Percentiles rank a stretch among this genome's conserved stretches.
Evolutionary conservation across 2,113 vertebrate species (phyloP).

Genomic region (Lota lota): DNA sequence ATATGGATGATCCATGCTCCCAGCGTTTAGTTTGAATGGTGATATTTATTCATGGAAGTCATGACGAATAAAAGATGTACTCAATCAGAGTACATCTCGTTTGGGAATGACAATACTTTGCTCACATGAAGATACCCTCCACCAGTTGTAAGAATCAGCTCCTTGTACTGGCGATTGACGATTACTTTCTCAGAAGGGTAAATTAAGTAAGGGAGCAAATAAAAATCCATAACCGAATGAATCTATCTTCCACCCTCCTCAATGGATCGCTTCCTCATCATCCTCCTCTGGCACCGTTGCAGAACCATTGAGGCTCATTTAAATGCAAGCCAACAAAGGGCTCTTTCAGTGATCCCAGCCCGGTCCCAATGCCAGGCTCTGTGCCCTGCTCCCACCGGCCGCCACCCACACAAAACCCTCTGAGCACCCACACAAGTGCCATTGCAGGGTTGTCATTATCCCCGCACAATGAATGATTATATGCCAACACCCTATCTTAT

Average conservation of each 20-base stretch:
- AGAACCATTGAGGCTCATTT: slow-evolving; percentile 53
- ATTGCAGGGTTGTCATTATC: slow-evolving; percentile 55
- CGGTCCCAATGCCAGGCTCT: slow-evolving; percentile 58
- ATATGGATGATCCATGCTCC: slow-evolving; percentile 42
- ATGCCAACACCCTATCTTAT: slow-evolving; percentile 34
- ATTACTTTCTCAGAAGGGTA: neutral
- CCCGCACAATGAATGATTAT: slow-evolving; percentile 40
- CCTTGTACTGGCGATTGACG: slow-evolving; percentile 1
- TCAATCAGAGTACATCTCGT: neutral
- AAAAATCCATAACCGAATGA: neutral
- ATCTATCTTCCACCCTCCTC: slow-evolving; percentile 15
- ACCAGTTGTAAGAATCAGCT: too few relatives aligned
- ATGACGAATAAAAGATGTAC: slow-evolving; percentile 27
- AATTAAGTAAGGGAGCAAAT: neutral
- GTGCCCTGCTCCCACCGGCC: slow-evolving; percentile 43
- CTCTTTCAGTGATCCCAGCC: slow-evolving; percentile 49
- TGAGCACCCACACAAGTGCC: slow-evolving; percentile 42
- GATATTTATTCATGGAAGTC: slow-evolving; percentile 21
- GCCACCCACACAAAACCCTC: slow-evolving; percentile 40
- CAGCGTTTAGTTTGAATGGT: slow-evolving; percentile 17
- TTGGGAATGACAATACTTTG: too few relatives aligned
- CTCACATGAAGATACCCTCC: too few relatives aligned
- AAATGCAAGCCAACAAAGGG: slow-evolving; percentile 59
- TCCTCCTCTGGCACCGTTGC: slow-evolving; percentile 1
- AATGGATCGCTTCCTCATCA: slow-evolving; percentile 27